A percentile compares a stretch with the other conserved stretches of the same genome.
phyloP scores from a whole-genome alignment of 1,140 invertebrate genomes.

The Drosophila pallidifrons region DNA sequence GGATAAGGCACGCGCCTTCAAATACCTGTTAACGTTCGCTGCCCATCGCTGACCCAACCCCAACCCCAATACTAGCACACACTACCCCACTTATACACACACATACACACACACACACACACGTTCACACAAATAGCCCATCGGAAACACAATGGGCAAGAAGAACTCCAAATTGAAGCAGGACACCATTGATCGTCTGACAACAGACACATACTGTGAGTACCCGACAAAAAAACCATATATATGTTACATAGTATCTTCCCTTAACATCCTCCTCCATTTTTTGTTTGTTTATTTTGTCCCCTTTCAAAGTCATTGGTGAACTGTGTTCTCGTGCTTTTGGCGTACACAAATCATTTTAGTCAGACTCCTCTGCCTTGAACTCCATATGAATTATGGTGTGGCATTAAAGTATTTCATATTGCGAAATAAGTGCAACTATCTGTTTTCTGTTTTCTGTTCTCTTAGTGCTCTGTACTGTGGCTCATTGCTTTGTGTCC shows the following conservation, averaged over 20 bases:
- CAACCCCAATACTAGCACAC: background rate
- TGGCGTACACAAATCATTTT: conserved; percentile 14
- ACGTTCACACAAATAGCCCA: conserved; percentile 14
- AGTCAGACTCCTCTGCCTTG: conserved; percentile 47
- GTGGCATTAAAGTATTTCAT: conserved; percentile 26
- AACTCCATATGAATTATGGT: conserved; percentile 64
- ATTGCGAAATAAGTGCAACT: background rate
- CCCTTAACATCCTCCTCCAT: background rate
- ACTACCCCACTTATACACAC: background rate
- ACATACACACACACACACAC: background rate
- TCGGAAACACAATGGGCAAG: conserved; percentile 89
- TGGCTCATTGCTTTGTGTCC: too few relatives aligned
- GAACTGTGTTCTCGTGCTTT: conserved; percentile 17
- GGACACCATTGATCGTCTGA: conserved; percentile 95
- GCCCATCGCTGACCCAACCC: conserved; percentile 29
- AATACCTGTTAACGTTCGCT: conserved; percentile 56
- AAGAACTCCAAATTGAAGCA: conserved; percentile 97
- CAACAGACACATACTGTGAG: conserved; percentile 96
- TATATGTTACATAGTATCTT: background rate
- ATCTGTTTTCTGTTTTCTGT: background rate
- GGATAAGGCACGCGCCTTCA: conserved; percentile 73
- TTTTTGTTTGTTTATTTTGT: too few relatives aligned
- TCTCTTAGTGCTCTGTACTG: too few relatives aligned
- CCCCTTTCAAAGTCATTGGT: background rate
- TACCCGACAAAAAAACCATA: conserved; percentile 67